Base-by-base conservation (phyloP, 2,113 vertebrate species). In the Tetrax tetrax region DNA sequence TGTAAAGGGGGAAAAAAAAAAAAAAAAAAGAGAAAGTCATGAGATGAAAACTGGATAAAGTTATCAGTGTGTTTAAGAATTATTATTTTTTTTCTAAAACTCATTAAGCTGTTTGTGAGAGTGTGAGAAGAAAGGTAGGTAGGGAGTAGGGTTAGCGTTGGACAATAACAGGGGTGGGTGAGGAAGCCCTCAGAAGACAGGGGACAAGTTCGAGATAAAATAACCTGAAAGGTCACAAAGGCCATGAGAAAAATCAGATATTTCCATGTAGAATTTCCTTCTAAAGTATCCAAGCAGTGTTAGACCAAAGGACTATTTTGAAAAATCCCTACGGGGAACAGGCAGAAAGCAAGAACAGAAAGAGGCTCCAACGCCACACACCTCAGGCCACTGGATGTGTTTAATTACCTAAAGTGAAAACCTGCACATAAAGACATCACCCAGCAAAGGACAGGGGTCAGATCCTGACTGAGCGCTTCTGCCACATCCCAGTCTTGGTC, bases 331-430 rank as follows among this genome's bases (percentile, higher is more conserved):
- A 14, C 0, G 1, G 38, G 29, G 31, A 85, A 88, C 8, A 60
- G 25, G 29, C 18, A 83, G 54, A 69, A 90, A 68, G 14, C 35
- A 89, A 57, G 28, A 93, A 60, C 43, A 68, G 53, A 81, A 45
- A 45, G 23, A 47, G 7, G 8, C 22, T 57, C 59, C 38, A 86
- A 4, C 0, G 4, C 20, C 61, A 38, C 0, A 0, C 2, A 1
- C 43, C 27, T 72, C 56, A n/a, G 9, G 19, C 1, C 17, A 56
- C 38, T 48, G 35, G 19, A 48, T n/a, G 50, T 7, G 2, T 48
- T 29, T 64, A 61, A 47, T 31, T 56, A 78, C n/a, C 18, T 14
- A 29, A n/a, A 78, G 25, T 17, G 24, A 21, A 78, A 66, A 25
- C 0, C 6, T 51, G 48, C 12, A 54, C 28, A 81, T 31, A 38